Percentiles rank a stretch among this genome's conserved stretches.
These are phyloP conservation scores for Drosophila lacteicornis DNA, from an alignment of 1,140 invertebrate genomes.

Conservation along the genomic window DNA sequence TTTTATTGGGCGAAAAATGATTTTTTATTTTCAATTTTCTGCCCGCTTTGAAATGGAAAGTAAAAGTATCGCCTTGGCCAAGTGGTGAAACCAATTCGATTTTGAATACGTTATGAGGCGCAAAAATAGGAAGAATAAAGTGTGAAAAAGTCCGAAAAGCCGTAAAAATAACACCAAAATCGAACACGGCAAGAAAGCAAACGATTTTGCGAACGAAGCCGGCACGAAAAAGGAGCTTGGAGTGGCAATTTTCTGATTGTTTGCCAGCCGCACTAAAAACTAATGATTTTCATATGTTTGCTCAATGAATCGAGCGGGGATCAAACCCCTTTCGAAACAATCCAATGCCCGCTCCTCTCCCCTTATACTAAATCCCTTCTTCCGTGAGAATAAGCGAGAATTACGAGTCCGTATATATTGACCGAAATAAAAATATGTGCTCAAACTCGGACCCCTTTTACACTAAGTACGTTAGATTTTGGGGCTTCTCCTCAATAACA, in stretches of 20 bases:
- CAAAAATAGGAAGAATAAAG: slow-evolving; percentile 69
- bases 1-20: slow-evolving; percentile 84
- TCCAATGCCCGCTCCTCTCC: background rate
- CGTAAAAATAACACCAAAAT: slow-evolving; percentile 54
- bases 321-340: slow-evolving; percentile 9
- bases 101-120: slow-evolving; percentile 83
- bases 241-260: slow-evolving; percentile 82
- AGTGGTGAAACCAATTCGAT: slow-evolving; percentile 77
- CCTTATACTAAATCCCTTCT: slow-evolving; percentile 3
- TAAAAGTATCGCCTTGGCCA: slow-evolving; percentile 67
- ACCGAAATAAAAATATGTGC: slow-evolving; percentile 23
- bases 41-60: slow-evolving; percentile 61
- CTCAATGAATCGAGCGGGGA: slow-evolving; percentile 67
- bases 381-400: slow-evolving; percentile 41
- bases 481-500: background rate
- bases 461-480: slow-evolving; percentile 26
- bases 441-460: slow-evolving; percentile 34
- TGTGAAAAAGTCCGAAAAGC: slow-evolving; percentile 78
- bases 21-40: slow-evolving; percentile 84
- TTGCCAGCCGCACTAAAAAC: slow-evolving; percentile 80
- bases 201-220: slow-evolving; percentile 19
- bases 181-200: slow-evolving; percentile 50
- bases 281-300: slow-evolving; percentile 84
- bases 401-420: slow-evolving; percentile 58
- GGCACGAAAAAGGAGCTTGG: slow-evolving; percentile 52